A percentile compares a stretch with the other conserved stretches of the same genome.
These are phyloP conservation scores for Piaya cayana DNA, from an alignment of 2,113 vertebrate species.

Conservation along the genomic window DNA sequence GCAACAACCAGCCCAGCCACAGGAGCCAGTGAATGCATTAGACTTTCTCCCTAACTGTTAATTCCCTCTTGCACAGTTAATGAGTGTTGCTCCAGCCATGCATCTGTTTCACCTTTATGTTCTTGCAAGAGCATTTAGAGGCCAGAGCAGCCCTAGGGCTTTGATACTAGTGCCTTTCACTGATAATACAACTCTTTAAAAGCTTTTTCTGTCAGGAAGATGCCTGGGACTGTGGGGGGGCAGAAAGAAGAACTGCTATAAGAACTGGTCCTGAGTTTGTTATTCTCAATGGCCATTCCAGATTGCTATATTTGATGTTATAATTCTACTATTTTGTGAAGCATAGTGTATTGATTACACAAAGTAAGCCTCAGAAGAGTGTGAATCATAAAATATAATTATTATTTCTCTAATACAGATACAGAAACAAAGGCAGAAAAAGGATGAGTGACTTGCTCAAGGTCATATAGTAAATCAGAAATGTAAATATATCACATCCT, in stretches of 20 bases:
- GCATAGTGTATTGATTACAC: not conserved
- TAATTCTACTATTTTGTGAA: not conserved
- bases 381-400: conserved; percentile 29
- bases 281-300: not conserved
- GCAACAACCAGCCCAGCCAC: not conserved
- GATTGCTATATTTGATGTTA: not conserved
- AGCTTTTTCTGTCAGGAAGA: not conserved
- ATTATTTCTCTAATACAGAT: conserved; percentile 7
- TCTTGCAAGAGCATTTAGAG: not conserved
- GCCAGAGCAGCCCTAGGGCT: not conserved
- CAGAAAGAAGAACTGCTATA: not conserved
- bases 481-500: not conserved
- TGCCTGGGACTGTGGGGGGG: rapidly evolving
- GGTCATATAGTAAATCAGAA: conserved; percentile 9
- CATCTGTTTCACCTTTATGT: not conserved
- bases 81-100: not conserved
- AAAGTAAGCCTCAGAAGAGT: not conserved
- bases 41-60: not conserved
- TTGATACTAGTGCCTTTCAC: not conserved
- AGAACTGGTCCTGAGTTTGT: not conserved
- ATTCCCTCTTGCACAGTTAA: not conserved
- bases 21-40: not conserved
- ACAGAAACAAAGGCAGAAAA: conserved; percentile 16
- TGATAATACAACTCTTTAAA: not conserved
- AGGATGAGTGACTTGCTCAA: not conserved